Percentiles rank a stretch among this genome's conserved stretches.
Evolutionary conservation across 2,113 vertebrate species (phyloP).

Genomic region (Camelus bactrianus): DNA sequence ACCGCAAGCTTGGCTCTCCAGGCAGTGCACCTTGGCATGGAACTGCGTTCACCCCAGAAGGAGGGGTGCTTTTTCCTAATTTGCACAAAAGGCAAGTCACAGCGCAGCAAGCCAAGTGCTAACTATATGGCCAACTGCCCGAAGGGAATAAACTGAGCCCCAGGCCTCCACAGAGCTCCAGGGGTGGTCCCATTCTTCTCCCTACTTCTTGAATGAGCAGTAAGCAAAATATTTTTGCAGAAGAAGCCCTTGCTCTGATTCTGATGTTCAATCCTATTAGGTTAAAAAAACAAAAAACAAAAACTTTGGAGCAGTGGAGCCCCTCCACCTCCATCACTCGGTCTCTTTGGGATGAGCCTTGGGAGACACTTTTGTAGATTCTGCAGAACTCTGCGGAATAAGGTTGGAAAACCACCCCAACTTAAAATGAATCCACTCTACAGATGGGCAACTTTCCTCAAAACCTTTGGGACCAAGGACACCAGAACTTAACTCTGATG

Average conservation of each 20-base stretch:
- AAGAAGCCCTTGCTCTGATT: background rate
- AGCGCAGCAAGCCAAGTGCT: background rate
- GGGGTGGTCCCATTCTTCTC: background rate
- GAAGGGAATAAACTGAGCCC: background rate
- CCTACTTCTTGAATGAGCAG: background rate
- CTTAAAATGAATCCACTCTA: background rate
- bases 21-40: accelerated
- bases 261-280: background rate
- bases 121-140: too few species aligned
- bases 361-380: too few species aligned
- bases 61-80: background rate
- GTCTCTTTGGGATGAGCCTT: background rate
- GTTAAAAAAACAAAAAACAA: too few species aligned
- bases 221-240: background rate
- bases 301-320: background rate
- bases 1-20: background rate
- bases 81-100: background rate
- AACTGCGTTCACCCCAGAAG: background rate
- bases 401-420: background rate
- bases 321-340: background rate
- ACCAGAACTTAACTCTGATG: too few species aligned
- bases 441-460: background rate
- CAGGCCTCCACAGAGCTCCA: background rate
- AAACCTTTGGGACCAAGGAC: background rate
- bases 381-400: background rate